Evolutionary conservation across 2,113 vertebrate genomes (phyloP).

Genomic region (Osmerus eperlanus): DNA sequence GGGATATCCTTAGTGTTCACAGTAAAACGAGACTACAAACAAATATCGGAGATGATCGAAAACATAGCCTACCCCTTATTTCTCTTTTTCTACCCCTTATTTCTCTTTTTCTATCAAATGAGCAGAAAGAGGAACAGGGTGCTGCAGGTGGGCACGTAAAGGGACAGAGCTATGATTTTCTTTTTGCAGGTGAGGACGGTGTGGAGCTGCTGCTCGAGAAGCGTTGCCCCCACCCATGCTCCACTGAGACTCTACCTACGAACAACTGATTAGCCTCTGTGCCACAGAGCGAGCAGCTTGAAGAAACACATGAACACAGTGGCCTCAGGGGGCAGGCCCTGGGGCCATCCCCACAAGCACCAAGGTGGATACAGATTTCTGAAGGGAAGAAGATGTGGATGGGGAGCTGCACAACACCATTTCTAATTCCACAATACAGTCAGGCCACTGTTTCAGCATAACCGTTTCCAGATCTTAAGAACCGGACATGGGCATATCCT

Average conservation of each 20-base stretch:
- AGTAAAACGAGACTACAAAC: neutral
- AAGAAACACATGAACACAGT: conserved; percentile 48
- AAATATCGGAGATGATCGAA: neutral
- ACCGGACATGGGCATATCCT: neutral
- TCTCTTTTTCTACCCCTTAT: neutral
- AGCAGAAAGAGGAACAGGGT: neutral
- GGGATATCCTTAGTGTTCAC: neutral
- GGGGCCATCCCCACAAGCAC: conserved; percentile 33
- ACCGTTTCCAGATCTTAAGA: conserved; percentile 16
- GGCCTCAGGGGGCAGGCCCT: conserved; percentile 49
- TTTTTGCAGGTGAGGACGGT: neutral
- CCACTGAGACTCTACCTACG: conserved; percentile 25
- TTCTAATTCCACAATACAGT: neutral
- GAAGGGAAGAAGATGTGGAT: conserved; percentile 3
- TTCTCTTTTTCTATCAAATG: neutral
- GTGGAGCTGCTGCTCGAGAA: conserved; percentile 2
- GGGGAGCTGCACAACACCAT: neutral
- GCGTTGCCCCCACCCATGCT: neutral
- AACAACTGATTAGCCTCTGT: conserved; percentile 40
- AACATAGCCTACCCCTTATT: neutral
- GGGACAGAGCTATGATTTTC: neutral
- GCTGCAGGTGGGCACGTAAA: conserved; percentile 2
- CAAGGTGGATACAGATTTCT: conserved; percentile 38
- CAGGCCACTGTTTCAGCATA: conserved; percentile 8
- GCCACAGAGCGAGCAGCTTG: conserved; percentile 48